These are phyloP conservation scores for Phrixothrix hirtus DNA, from an alignment of 2,888 invertebrate genomes.

Conservation along the genomic window DNA sequence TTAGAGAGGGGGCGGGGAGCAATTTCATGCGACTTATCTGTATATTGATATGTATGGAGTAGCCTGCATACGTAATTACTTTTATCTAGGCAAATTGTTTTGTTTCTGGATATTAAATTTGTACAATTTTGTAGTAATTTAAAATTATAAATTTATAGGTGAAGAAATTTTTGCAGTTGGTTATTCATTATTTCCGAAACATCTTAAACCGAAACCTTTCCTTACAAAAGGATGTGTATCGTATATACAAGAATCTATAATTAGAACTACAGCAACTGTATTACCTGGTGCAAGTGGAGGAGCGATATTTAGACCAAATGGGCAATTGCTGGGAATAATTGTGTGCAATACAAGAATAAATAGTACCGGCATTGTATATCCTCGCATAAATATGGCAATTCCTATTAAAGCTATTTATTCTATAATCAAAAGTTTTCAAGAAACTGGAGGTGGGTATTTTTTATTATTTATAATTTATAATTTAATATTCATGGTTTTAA, in stretches of 20 bases:
- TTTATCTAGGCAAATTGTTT: not conserved
- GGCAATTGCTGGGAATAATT: conserved; percentile 61
- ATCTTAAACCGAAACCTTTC: conserved; percentile 56
- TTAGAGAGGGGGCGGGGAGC: no score
- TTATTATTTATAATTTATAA: not conserved
- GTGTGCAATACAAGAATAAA: conserved; percentile 62
- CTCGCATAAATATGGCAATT: conserved; percentile 64
- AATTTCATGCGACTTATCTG: no score
- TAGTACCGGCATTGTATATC: conserved; percentile 58
- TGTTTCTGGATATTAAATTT: no score
- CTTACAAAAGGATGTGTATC: conserved; percentile 62
- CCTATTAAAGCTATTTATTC: conserved; percentile 47
- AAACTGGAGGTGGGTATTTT: conserved; percentile 7
- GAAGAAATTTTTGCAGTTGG: conserved; percentile 63
- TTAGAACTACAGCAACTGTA: conserved; percentile 66
- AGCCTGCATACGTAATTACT: not conserved
- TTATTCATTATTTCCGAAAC: conserved; percentile 61
- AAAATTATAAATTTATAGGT: conserved; percentile 51
- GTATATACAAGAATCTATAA: conserved; percentile 59
- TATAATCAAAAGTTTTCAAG: conserved; percentile 6
- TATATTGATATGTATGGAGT: conserved; percentile 1
- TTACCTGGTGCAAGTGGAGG: conserved; percentile 67
- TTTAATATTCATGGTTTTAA: not conserved
- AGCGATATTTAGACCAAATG: conserved; percentile 59
- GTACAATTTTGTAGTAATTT: not conserved